Evolutionary conservation across 2,113 vertebrate genomes (phyloP).

Genomic region (Chaenocephalus aceratus): DNA sequence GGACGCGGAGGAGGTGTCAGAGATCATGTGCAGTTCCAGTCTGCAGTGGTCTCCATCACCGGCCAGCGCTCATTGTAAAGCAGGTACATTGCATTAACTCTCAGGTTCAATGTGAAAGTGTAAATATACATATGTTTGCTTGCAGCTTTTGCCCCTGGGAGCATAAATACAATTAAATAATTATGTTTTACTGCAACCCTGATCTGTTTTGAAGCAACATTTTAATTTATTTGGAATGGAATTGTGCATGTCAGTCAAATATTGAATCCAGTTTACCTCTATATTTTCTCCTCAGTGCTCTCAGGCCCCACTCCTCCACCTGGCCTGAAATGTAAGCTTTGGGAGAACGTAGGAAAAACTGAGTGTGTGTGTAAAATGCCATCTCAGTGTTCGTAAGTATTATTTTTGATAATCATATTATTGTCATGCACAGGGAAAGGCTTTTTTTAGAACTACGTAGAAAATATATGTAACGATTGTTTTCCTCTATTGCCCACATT

Average conservation of each 20-base stretch:
- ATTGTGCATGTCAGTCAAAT: no score
- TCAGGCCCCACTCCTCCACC: constrained; percentile 54
- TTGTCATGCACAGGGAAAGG: background rate
- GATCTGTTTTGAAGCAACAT: no score
- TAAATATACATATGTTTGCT: background rate
- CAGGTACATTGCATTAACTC: constrained; percentile 80
- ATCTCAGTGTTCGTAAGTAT: constrained; percentile 90
- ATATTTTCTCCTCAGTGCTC: constrained; percentile 28
- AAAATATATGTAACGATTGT: no score
- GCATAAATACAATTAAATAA: no score
- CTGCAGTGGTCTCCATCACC: constrained; percentile 92
- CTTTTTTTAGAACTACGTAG: no score
- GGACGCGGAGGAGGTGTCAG: constrained; percentile 74
- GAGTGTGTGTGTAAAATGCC: constrained; percentile 92
- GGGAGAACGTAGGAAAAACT: constrained; percentile 85
- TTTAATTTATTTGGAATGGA: no score
- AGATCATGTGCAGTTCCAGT: constrained; percentile 88
- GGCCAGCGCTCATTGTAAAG: constrained; percentile 74
- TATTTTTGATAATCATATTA: background rate
- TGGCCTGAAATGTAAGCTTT: constrained; percentile 83
- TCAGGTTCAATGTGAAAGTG: background rate
- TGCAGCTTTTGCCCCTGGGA: no score
- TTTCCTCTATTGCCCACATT: constrained; percentile 16
- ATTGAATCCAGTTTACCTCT: background rate
- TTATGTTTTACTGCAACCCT: no score